Evolutionary conservation across 2,797 vertebrate genomes (phyloP).

Genomic region (Lindbergichthys nudifrons): DNA sequence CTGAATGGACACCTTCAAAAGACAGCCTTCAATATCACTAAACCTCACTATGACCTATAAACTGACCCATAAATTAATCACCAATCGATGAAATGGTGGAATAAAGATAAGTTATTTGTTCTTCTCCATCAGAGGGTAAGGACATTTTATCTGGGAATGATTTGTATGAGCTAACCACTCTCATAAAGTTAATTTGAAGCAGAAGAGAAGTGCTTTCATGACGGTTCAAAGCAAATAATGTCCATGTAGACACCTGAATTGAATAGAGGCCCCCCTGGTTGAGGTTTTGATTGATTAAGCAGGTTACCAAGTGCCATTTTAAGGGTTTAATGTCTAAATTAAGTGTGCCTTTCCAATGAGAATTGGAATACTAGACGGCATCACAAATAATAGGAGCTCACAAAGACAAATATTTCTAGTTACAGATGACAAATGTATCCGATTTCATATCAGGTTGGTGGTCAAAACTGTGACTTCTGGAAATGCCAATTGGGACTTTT

Average conservation of each 20-base stretch:
- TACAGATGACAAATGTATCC: neutral
- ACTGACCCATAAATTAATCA: conserved; percentile 23
- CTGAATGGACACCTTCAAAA: conserved; percentile 32
- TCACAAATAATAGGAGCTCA: no score
- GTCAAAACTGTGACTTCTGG: neutral
- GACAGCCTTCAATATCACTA: conserved; percentile 5
- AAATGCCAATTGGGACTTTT: neutral
- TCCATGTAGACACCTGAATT: neutral
- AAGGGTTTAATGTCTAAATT: neutral
- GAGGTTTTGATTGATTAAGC: neutral
- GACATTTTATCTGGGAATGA: neutral
- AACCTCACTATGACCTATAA: conserved; percentile 12
- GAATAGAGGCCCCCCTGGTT: neutral
- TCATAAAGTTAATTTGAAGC: neutral
- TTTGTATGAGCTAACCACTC: neutral
- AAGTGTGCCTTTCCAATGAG: neutral
- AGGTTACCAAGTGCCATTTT: neutral
- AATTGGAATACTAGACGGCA: neutral
- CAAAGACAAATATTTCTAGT: neutral
- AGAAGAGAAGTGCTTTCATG: neutral
- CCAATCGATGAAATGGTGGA: neutral
- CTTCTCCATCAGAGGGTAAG: conserved; percentile 6
- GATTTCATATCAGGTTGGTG: neutral
- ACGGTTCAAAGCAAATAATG: conserved; percentile 10
- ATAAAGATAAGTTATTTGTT: neutral